Base-by-base conservation (phyloP, 2,113 vertebrate genomes). In the Aplodontia rufa region DNA sequence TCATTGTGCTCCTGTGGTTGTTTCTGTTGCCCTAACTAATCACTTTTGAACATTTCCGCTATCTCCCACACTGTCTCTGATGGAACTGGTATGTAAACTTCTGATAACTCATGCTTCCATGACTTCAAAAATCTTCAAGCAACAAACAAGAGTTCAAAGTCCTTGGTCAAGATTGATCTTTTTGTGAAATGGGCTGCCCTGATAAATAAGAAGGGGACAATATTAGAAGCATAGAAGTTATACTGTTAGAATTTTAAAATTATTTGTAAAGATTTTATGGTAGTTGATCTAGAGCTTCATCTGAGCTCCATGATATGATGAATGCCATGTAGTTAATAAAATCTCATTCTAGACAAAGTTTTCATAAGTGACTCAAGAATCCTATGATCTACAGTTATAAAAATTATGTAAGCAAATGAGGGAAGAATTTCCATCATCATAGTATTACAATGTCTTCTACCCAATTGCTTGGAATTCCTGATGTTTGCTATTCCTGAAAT, bases 141-240 rank as follows among this genome's bases (percentile, higher is more conserved):
- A 82, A 76, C 26, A 91, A 87, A 79, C 64, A 83, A 82, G 66
- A 86, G 45, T 87, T 79, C 58, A 55, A 76, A 93, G 32, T 69
- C 55, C n/a, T n/a, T 32, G 1, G n/a, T 49, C 35, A 87, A 79
- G 30, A 95, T 93, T 69, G 12, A 37, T 94, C 24, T 45, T 37
- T 84, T 93, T 66, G 26, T 91, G 84, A 93, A 86, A 87, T 69
- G 19, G 47, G 42, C 5, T 51, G 1, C 16, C 66, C 37, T 69
- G 8, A 72, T 55, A 79, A 92, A 2, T 42, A 94, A 58, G 8
- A 71, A 9, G 66, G 6, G 3, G 4, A 12, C 45, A 19, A 60
- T 80, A 66, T 87, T 91, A 51, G 32, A 88, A 68, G 69, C 1
- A 0, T 79, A 68, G 28, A 87, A 55, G 1, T 37, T 84, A 30